phyloP scores from a whole-genome alignment of 2,888 invertebrate genomes.

The Allolobophora icterica region DNA sequence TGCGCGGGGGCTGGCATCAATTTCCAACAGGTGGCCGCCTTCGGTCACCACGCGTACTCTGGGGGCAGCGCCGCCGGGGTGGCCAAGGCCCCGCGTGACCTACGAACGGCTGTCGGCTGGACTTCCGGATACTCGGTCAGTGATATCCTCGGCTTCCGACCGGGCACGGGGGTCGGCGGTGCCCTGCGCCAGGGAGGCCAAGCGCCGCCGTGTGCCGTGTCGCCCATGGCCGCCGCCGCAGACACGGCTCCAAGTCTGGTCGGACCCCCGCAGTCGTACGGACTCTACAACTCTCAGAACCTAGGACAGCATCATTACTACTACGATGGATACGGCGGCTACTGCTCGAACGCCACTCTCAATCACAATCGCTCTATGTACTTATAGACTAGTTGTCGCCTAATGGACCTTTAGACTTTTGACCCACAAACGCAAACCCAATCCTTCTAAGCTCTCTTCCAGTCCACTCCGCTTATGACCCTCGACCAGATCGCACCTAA shows the following conservation, averaged over 20 bases:
- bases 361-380: slow-evolving; percentile 8
- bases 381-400: background rate
- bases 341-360: background rate
- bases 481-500: too few relatives aligned
- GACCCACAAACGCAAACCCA: too few relatives aligned
- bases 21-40: background rate
- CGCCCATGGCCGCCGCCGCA: slow-evolving; percentile 21
- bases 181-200: background rate
- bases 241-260: background rate
- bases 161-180: background rate
- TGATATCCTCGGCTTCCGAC: slow-evolving; percentile 14
- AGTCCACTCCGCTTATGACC: too few relatives aligned
- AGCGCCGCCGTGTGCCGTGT: background rate
- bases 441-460: too few relatives aligned
- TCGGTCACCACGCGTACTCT: background rate
- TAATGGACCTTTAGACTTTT: too few relatives aligned
- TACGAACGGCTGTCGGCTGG: background rate
- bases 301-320: slow-evolving; percentile 7
- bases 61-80: background rate
- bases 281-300: slow-evolving; percentile 25
- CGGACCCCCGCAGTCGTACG: slow-evolving; percentile 2
- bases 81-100: background rate
- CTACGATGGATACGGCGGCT: slow-evolving; percentile 6
- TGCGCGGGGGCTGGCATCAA: background rate
- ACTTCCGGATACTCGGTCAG: slow-evolving; percentile 21